A percentile compares a stretch with the other conserved stretches of the same genome.
These are phyloP conservation scores for Lethocerus indicus DNA, from an alignment of 1,140 invertebrate genomes.

Conservation along the genomic window DNA sequence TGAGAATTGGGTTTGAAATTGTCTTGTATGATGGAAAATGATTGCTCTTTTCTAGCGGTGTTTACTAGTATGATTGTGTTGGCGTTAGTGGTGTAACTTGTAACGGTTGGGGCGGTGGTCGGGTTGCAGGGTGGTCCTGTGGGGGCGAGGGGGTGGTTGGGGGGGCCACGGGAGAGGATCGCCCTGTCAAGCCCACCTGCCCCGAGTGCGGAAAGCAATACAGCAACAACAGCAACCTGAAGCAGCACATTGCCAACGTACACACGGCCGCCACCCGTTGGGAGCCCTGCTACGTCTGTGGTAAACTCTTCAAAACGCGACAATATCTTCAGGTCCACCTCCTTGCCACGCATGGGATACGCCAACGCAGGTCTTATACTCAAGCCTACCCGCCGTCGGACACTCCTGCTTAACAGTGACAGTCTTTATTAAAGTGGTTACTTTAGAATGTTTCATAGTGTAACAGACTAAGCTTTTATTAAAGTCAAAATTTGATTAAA, in stretches of 20 bases:
- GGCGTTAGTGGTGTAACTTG: too few species aligned
- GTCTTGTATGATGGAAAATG: too few species aligned
- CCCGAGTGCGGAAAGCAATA: constrained; percentile 48
- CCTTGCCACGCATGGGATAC: constrained; percentile 45
- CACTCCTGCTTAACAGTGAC: too few species aligned
- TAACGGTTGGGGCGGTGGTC: constrained; percentile 7
- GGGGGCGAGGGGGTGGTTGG: constrained; percentile 8
- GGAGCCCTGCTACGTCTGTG: constrained; percentile 42
- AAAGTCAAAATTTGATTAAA: too few species aligned
- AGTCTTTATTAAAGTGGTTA: background rate
- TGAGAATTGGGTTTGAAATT: too few species aligned
- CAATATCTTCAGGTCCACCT: constrained; percentile 52
- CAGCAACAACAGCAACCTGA: constrained; percentile 45
- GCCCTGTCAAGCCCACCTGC: constrained; percentile 36
- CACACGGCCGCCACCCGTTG: constrained; percentile 42
- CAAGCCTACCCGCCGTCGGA: too few species aligned
- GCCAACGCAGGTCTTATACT: constrained; percentile 29
- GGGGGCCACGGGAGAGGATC: constrained; percentile 16
- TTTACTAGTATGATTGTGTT: background rate
- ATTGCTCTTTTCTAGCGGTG: constrained; percentile 1
- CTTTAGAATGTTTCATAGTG: too few species aligned
- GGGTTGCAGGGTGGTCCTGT: constrained; percentile 13
- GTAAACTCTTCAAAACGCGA: constrained; percentile 47
- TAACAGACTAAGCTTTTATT: too few species aligned
- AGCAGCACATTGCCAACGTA: constrained; percentile 55